A percentile compares a stretch with the other conserved stretches of the same genome.
phyloP scores from a whole-genome alignment of 2,797 vertebrate genomes.

The Myotis myotis region DNA sequence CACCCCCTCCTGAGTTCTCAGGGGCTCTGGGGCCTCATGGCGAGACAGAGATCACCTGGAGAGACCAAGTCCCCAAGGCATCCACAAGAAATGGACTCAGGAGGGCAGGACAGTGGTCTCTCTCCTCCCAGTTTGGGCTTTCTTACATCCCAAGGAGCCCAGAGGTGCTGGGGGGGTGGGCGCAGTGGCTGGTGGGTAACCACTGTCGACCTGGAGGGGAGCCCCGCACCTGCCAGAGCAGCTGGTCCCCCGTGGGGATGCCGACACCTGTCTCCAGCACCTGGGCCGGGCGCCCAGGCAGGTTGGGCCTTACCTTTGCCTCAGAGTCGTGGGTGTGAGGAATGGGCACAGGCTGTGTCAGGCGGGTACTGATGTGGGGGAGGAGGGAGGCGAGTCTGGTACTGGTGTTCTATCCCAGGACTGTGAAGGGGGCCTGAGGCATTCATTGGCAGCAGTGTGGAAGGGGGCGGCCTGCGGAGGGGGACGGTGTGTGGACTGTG shows the following conservation, averaged over 20 bases:
- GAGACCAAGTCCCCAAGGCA: not conserved
- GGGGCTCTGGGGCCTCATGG: not conserved
- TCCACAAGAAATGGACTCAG: not conserved
- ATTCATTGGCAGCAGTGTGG: not conserved
- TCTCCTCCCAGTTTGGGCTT: not conserved
- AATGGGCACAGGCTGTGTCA: too few relatives aligned
- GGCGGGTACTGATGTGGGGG: too few relatives aligned
- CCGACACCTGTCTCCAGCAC: not conserved
- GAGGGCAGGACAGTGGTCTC: not conserved
- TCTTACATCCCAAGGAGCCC: not conserved
- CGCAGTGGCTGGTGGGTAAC: not conserved
- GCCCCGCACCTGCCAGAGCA: not conserved
- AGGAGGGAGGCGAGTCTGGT: too few relatives aligned
- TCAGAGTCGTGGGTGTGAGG: not conserved
- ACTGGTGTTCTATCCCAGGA: not conserved
- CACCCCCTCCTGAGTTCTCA: not conserved
- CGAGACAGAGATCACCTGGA: not conserved
- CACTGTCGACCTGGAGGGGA: not conserved
- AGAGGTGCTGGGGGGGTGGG: not conserved
- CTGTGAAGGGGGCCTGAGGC: not conserved
- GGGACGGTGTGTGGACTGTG: accelerated
- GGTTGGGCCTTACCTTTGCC: not conserved
- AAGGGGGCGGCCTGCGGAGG: accelerated
- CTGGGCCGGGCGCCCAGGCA: accelerated
- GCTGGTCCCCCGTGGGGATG: too few relatives aligned